A percentile compares a stretch with the other conserved stretches of the same genome.
These are phyloP conservation scores for Gila orcuttii DNA, from an alignment of 2,113 vertebrate species.

Conservation along the genomic window DNA sequence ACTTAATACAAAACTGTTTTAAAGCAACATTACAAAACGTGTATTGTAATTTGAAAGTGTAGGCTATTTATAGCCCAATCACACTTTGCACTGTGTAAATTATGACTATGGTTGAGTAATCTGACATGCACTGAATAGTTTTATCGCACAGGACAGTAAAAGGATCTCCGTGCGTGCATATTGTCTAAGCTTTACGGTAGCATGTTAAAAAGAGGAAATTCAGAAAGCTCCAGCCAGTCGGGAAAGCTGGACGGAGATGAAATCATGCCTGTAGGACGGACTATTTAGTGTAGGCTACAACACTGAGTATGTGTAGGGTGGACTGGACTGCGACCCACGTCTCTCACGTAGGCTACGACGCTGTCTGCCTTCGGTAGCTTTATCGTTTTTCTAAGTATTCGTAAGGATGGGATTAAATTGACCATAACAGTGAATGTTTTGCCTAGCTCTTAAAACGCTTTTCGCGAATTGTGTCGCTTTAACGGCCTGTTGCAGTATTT, in stretches of 20 bases:
- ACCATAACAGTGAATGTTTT: neutral
- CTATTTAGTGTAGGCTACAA: neutral
- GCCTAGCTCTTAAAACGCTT: neutral
- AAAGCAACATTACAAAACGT: neutral
- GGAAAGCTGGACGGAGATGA: constrained; percentile 28
- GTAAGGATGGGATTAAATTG: neutral
- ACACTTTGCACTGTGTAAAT: neutral
- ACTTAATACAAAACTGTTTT: neutral
- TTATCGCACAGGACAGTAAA: neutral
- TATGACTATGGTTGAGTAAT: neutral
- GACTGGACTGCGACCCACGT: constrained; percentile 1
- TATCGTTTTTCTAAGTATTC: neutral
- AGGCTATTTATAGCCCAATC: neutral
- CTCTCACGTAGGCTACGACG: constrained; percentile 23
- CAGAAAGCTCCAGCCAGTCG: constrained; percentile 37
- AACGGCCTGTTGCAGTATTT: neutral
- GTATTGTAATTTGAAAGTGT: neutral
- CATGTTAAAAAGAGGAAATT: constrained; percentile 54
- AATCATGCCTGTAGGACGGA: constrained; percentile 28
- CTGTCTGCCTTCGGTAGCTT: neutral
- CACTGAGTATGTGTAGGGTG: neutral
- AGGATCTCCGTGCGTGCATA: constrained; percentile 36
- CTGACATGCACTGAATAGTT: neutral
- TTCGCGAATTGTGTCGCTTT: neutral
- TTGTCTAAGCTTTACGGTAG: constrained; percentile 55